Evolutionary conservation across 2,797 vertebrate species (phyloP), one percentile per base, ranked within the genome.

Genomic region (Thripadectes ignobilis): DNA sequence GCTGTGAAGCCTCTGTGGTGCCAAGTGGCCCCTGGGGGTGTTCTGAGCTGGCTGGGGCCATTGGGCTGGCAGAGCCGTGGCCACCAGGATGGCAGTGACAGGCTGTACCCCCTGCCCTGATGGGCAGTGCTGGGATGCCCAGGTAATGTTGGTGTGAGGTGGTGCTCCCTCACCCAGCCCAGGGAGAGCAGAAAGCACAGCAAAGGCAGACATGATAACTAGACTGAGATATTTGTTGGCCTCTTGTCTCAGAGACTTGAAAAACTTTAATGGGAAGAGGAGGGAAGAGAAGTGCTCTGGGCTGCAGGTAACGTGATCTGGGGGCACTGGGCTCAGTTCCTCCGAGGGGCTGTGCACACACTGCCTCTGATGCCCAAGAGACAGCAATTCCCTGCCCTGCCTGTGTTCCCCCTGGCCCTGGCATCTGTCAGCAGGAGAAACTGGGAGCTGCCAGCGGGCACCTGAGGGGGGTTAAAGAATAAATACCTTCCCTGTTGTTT

Each of bases 321-420:
- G 55, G 77, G 78, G 32, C 41, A 6, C 8, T 32, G 41, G 46
- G 51, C 66, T 38, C 65, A 8, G 69, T 17, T 68, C 58, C 66
- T 80, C 38, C 0, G 52, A 26, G 74, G 18, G 85, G 43, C 77
- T 4, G 3, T 39, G 48, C 71, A 6, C 59, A 19, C 24, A 1
- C 72, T 87, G 68, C 63, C 20, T 27, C 82, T 85, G 32, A 73
- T 63, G 48, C 55, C 57, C 21, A 66, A 14, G 9, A 17, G 43
- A 67, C 39, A 77, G 67, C 61, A 62, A 89, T 96, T 89, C 92
- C 78, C 91, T 92, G 94, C 89, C 63, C 36, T 3, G 2, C 58
- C 81, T 36, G 7, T 19, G 61, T 52, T 45, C 48, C 49, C 52
- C 39, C 1, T 75, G 63, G 71, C 80, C 49, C 89, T 2, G 14